A percentile compares a stretch with the other conserved stretches of the same genome.
phyloP scores from a whole-genome alignment of 2,888 invertebrate genomes.

The Microctonus aethiopoides region DNA sequence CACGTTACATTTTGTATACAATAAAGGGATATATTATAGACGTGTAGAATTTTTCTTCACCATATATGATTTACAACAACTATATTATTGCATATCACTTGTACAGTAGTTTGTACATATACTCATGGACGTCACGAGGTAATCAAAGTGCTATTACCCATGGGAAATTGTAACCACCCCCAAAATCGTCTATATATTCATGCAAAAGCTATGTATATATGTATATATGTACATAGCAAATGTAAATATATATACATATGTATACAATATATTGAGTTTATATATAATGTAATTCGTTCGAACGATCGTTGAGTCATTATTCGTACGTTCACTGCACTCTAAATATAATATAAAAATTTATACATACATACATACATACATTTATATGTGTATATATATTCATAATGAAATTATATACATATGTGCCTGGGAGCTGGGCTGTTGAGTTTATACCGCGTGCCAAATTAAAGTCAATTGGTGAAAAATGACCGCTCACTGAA shows the following conservation, averaged over 20 bases:
- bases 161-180: constrained; percentile 65
- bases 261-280: not conserved
- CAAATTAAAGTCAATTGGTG: constrained; percentile 60
- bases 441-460: constrained; percentile 52
- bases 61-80: constrained; percentile 54
- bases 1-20: not conserved
- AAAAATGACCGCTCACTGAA: constrained; percentile 55
- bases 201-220: constrained; percentile 26
- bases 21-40: not conserved
- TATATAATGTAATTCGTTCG: no score
- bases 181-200: constrained; percentile 47
- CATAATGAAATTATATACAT: not conserved
- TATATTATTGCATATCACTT: no score
- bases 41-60: constrained; percentile 46
- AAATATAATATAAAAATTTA: constrained; percentile 32
- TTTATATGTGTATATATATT: not conserved
- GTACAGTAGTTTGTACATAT: no score
- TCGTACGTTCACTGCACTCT: constrained; percentile 25
- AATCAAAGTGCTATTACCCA: constrained; percentile 67
- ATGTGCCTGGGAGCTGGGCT: constrained; percentile 42
- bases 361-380: constrained; percentile 44
- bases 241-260: not conserved
- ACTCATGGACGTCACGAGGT: constrained; percentile 59
- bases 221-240: not conserved
- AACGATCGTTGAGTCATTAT: constrained; percentile 50